These are phyloP conservation scores for Formica selysi DNA, from an alignment of 1,140 invertebrate genomes.

Conservation along the genomic window DNA sequence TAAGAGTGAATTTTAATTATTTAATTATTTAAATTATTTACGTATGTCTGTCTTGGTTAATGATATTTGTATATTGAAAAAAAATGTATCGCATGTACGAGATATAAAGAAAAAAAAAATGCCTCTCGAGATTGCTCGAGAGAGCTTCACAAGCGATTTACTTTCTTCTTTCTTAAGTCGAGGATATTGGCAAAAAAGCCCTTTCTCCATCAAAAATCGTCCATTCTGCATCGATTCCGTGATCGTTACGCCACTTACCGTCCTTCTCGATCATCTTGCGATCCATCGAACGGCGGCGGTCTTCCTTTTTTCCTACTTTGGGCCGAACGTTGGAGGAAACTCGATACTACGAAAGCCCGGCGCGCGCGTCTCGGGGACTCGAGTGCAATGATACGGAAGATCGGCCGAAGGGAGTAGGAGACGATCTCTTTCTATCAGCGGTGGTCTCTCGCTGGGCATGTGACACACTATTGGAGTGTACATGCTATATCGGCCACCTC, in stretches of 20 bases:
- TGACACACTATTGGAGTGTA: slow-evolving; percentile 14
- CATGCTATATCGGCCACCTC: neutral
- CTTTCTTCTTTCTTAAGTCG: slow-evolving; percentile 1
- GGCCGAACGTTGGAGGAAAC: slow-evolving; percentile 53
- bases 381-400: slow-evolving; percentile 62
- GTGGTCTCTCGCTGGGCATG: neutral
- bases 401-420: slow-evolving; percentile 34
- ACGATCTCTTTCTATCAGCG: slow-evolving; percentile 45
- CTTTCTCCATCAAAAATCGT: slow-evolving; percentile 27
- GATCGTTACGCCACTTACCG: slow-evolving; percentile 44
- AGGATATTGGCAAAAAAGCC: neutral
- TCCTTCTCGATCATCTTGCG: slow-evolving; percentile 38
- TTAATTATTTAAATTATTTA: too few relatives aligned
- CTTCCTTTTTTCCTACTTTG: slow-evolving; percentile 40
- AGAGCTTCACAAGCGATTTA: slow-evolving; percentile 7
- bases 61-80: neutral
- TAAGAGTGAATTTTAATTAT: slow-evolving; percentile 9
- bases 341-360: slow-evolving; percentile 43
- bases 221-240: slow-evolving; percentile 31
- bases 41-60: neutral
- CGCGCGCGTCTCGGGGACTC: slow-evolving; percentile 21
- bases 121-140: neutral
- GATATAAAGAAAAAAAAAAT: neutral
- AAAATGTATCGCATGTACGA: neutral
- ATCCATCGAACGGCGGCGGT: neutral